phyloP scores from a whole-genome alignment of 2,113 vertebrate genomes.

The Corythornis vintsioides region DNA sequence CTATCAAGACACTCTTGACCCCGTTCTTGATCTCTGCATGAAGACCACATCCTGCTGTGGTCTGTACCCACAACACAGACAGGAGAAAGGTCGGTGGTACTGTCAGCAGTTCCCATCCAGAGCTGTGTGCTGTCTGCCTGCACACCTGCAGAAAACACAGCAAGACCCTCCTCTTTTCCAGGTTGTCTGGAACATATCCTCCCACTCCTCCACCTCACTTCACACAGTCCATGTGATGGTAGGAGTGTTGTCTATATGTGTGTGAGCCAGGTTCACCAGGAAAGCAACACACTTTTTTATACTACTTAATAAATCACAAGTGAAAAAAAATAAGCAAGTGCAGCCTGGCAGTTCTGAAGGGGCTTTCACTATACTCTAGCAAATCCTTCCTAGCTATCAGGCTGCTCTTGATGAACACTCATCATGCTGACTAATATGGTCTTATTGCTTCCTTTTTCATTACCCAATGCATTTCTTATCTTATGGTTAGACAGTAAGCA shows the following conservation, averaged over 20 bases:
- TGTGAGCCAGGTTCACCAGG: neutral
- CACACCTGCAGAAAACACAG: neutral
- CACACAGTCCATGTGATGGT: fast-evolving
- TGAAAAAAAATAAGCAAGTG: neutral
- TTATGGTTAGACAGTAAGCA: neutral
- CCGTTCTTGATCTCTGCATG: neutral
- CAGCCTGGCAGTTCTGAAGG: neutral
- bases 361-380: neutral
- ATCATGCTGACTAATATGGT: neutral
- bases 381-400: neutral
- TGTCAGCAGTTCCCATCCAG: neutral
- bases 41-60: neutral
- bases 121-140: neutral
- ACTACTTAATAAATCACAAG: neutral
- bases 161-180: neutral
- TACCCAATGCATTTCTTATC: neutral
- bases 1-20: neutral
- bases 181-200: neutral
- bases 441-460: slow-evolving; percentile 11
- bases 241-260: neutral
- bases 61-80: fast-evolving
- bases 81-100: neutral
- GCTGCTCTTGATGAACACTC: neutral
- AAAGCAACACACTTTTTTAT: neutral
- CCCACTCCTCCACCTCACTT: neutral